Percentiles rank a stretch among this genome's conserved stretches.
Conservation (phyloP, 2,797 vertebrate genomes). For the Dendrocincla tyrannina region DNA sequence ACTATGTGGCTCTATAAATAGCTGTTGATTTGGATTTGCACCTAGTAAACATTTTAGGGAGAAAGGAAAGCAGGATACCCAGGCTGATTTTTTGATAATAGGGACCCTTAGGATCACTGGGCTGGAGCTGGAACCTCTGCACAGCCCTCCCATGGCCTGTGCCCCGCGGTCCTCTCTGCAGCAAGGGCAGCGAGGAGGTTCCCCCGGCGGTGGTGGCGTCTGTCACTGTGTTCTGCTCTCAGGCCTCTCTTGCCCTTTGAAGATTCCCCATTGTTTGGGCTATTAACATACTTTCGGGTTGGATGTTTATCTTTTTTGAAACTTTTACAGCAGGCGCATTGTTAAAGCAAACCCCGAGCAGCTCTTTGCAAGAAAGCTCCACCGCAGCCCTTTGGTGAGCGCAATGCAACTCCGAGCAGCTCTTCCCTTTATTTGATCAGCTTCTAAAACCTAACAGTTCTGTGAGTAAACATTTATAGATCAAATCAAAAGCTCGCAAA, state of each 20-base stretch:
- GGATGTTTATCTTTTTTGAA: conserved; percentile 75
- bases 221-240: background rate
- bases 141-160: background rate
- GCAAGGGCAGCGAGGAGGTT: background rate
- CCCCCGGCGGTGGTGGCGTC: background rate
- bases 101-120: background rate
- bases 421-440: conserved; percentile 75
- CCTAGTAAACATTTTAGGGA: background rate
- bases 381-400: conserved; percentile 44
- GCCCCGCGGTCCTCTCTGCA: background rate
- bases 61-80: background rate
- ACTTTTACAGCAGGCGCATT: conserved; percentile 63
- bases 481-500: conserved; percentile 66
- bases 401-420: background rate
- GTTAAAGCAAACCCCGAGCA: conserved; percentile 34
- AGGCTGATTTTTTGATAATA: background rate
- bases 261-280: conserved; percentile 70
- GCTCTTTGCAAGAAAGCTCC: conserved; percentile 27
- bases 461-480: conserved; percentile 75
- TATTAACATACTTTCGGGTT: conserved; percentile 71
- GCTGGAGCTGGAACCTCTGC: background rate
- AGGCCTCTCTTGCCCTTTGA: conserved; percentile 62
- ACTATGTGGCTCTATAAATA: background rate
- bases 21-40: background rate
- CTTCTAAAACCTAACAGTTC: conserved; percentile 74